A percentile compares a stretch with the other conserved stretches of the same genome.
These are phyloP conservation scores for Rutilus rutilus DNA, from an alignment of 2,113 vertebrate species.

Conservation along the genomic window DNA sequence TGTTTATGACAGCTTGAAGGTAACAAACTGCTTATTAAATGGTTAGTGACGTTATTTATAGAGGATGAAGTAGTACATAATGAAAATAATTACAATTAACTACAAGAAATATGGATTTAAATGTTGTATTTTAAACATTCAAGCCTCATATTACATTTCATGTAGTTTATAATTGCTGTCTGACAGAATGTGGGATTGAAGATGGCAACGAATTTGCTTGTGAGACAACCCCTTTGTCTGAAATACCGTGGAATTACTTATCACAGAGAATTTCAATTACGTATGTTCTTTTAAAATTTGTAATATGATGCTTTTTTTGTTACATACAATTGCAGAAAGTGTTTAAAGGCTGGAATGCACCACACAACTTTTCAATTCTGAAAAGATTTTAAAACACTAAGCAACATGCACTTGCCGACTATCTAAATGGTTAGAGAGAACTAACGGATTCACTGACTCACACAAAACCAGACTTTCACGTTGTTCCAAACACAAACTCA, in stretches of 20 bases:
- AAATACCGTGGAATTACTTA: conserved; percentile 28
- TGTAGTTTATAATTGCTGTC: conserved; percentile 47
- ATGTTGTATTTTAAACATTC: background rate
- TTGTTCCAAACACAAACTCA: too few relatives aligned
- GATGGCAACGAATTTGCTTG: conserved; percentile 67
- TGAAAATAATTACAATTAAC: background rate
- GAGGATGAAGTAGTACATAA: background rate
- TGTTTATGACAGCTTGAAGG: conserved; percentile 62
- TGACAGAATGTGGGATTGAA: conserved; percentile 83
- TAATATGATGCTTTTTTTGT: background rate
- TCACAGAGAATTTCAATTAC: background rate
- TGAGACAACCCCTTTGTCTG: conserved; percentile 68
- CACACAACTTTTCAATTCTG: too few relatives aligned
- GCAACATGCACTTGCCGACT: too few relatives aligned
- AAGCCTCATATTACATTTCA: background rate
- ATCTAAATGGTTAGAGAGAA: too few relatives aligned
- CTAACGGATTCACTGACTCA: too few relatives aligned
- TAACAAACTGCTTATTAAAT: conserved; percentile 41
- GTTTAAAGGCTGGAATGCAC: background rate
- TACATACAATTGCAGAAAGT: background rate
- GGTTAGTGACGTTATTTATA: background rate
- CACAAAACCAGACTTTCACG: too few relatives aligned
- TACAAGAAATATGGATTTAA: background rate
- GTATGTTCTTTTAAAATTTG: background rate
- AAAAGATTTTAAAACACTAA: too few relatives aligned